Evolutionary conservation across 2,113 vertebrate species (phyloP), one percentile per base, ranked within the genome.

Genomic region (Phasianus colchicus): DNA sequence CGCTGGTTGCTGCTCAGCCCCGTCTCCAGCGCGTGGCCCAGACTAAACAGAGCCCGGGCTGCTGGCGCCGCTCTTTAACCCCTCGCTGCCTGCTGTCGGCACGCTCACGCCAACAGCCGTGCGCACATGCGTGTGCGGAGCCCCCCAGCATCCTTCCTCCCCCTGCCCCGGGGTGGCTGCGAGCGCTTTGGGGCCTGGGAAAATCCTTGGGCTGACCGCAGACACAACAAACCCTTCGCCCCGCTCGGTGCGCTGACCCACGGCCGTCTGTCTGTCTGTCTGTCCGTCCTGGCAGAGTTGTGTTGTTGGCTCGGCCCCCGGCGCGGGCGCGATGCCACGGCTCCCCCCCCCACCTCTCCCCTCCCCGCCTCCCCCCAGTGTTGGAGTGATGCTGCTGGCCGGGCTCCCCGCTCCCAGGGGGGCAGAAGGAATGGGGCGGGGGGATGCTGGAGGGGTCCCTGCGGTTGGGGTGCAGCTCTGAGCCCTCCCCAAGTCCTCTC

Each of bases 11-110:
- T 54, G 74, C 45, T 54, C 6, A 16, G 54, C 50, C 77, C 70
- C 61, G 29, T 25, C 3, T 20, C 70, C 13, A 54, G 47, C 40
- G 40, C 11, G 1, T 30, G 34, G 58, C 32, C 83, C 90, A 90
- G 93, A 90, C 88, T 93, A 85, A 93, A 95, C 90, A 95, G 47
- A 69, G 88, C 75, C 74, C 60, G 47, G 9, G 88, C 54, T 40
- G 42, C 64, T 54, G 91, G 93, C 83, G 90, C 91, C 88, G 54
- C 83, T 82, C 60, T 75, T 81, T 90, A 93, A 90, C 90, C 91
- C 93, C 83, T 48, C 67, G 11, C 67, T 60, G 2, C 25, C 88
- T 65, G 80, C 65, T 3, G 40, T 47, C 38, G 3, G 7, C 0
- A 11, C 13, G 13, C 13, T 2, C 34, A 11, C 2, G 34, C 81